Base-by-base conservation (phyloP, 2,797 vertebrate genomes). In the Poecile montanus region DNA sequence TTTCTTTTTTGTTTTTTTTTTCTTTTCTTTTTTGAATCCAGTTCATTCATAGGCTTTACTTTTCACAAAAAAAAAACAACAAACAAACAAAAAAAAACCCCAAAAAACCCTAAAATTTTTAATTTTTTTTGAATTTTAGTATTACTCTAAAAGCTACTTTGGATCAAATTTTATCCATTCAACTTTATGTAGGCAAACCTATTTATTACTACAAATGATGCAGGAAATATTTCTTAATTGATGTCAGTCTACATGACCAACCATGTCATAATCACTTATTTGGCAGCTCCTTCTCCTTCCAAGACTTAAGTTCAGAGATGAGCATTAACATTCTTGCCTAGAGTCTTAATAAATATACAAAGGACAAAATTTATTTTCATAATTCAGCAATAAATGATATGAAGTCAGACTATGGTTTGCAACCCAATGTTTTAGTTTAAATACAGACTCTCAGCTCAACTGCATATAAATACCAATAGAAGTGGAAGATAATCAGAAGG, bases 141-240 rank as follows among this genome's bases (percentile, higher is more conserved):
- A 44, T 60, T 73, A 62, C 15, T 38, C 12, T 67, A 48, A 77
- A 74, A 80, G n/a, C 4, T 11, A 38, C 67, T 80, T 53, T 36
- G 50, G 23, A 34, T 10, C 44, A 88, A 36, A 7, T 68, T 65
- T 61, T 67, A 75, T 30, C 66, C 23, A 48, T 51, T 60, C 54
- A 63, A 30, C 26, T 85, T 82, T 53, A 66, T 27, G 18, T 12
- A 71, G 29, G 11, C 38, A 50, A 87, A 78, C 7, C 7, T 42
- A 70, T 72, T 65, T 75, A 79, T 82, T 65, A 26, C 26, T 34
- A 32, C 10, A 80, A 88, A 63, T 53, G 13, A 86, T 74, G 38
- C 16, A 88, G 53, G 74, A 90, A 91, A 74, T 29, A 77, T 17
- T 13, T 80, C 40, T 67, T 90, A 74, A 71, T 32, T 60, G 65